These are phyloP conservation scores for Brenthis daphne DNA, from an alignment of 2,888 invertebrate species.

Conservation along the genomic window DNA sequence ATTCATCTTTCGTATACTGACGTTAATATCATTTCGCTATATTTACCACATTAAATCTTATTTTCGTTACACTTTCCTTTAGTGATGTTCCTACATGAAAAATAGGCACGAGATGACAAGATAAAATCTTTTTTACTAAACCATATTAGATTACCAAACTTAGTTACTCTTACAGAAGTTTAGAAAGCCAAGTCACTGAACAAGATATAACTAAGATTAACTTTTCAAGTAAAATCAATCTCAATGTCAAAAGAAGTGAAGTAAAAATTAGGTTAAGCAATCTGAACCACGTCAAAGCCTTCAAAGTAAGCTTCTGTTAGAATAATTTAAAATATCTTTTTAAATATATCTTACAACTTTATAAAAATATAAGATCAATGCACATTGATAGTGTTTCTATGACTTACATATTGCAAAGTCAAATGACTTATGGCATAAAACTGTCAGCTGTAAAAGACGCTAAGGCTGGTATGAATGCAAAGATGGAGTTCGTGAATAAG, in stretches of 20 bases:
- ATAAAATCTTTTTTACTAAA: conserved; percentile 15
- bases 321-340: background rate
- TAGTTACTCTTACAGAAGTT: conserved; percentile 12
- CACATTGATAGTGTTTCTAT: background rate
- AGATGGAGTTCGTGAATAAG: conserved; percentile 30
- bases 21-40: too few relatives aligned
- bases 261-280: conserved; percentile 33
- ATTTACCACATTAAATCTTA: background rate
- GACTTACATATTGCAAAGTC: background rate
- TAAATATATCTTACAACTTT: background rate
- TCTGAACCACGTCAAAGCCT: conserved; percentile 33
- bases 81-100: background rate
- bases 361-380: background rate
- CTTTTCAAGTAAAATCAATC: conserved; percentile 29
- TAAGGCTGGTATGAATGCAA: conserved; percentile 22
- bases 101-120: background rate
- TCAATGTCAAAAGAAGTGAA: conserved; percentile 23
- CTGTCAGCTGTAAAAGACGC: conserved; percentile 11
- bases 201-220: conserved; percentile 30
- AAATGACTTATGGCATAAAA: conserved; percentile 12
- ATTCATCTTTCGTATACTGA: too few relatives aligned
- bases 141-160: conserved; percentile 21
- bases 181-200: conserved; percentile 23
- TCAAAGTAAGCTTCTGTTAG: conserved; percentile 18
- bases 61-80: background rate